These are phyloP conservation scores for Sorex fumeus DNA, from an alignment of 2,113 vertebrate species.

Conservation along the genomic window DNA sequence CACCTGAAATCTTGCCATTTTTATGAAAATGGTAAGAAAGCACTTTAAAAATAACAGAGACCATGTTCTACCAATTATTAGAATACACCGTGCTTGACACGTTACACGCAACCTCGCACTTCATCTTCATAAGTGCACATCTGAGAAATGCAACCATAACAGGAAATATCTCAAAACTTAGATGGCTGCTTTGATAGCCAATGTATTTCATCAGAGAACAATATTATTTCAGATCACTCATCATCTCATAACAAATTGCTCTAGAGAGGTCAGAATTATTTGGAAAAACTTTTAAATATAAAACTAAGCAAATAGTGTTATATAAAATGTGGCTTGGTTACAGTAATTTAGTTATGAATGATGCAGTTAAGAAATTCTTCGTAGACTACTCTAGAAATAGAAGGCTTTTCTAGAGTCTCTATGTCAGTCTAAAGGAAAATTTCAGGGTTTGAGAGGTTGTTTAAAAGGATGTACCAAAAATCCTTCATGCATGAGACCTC, in stretches of 20 bases:
- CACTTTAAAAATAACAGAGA: not conserved
- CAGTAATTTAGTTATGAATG: slow-evolving; percentile 21
- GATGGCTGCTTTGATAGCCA: slow-evolving; percentile 6
- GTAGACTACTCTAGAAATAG: not conserved
- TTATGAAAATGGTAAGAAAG: not conserved
- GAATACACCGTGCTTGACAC: not conserved
- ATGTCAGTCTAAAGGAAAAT: not conserved
- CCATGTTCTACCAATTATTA: slow-evolving; percentile 10
- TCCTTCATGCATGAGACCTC: too few species aligned
- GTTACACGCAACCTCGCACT: not conserved
- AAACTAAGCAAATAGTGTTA: slow-evolving; percentile 26
- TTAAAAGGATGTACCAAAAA: too few species aligned
- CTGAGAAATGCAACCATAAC: not conserved
- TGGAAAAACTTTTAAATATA: slow-evolving; percentile 47
- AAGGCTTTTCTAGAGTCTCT: not conserved
- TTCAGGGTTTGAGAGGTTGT: too few species aligned
- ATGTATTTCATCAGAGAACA: not conserved
- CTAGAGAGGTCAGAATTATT: not conserved
- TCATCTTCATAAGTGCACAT: not conserved
- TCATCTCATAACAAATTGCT: not conserved
- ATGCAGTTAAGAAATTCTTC: not conserved
- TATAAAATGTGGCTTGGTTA: not conserved
- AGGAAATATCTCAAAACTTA: not conserved
- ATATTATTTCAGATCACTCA: not conserved
- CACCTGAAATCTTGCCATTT: not conserved